These are phyloP conservation scores for Dione juno DNA, from an alignment of 2,888 invertebrate genomes.

Conservation along the genomic window DNA sequence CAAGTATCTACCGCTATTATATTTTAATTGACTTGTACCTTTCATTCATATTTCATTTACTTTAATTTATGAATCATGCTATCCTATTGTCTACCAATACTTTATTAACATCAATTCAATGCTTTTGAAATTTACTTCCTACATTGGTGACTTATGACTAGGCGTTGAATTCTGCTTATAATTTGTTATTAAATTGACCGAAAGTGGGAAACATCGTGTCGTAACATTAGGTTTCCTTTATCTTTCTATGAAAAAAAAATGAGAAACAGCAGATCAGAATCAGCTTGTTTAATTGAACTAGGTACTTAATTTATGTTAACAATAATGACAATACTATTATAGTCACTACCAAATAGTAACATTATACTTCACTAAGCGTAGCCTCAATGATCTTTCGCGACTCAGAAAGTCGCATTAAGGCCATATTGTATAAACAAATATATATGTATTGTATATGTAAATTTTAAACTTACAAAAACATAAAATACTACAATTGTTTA, in stretches of 20 bases:
- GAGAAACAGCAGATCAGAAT: too few relatives aligned
- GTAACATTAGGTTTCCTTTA: too few relatives aligned
- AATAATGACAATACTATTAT: too few relatives aligned
- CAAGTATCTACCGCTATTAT: background rate
- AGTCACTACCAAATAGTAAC: too few relatives aligned
- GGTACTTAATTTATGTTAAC: too few relatives aligned
- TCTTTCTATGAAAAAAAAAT: too few relatives aligned
- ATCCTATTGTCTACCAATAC: background rate
- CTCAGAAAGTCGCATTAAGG: background rate
- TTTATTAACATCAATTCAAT: background rate
- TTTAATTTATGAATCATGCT: background rate
- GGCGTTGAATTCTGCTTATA: background rate
- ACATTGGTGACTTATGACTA: background rate
- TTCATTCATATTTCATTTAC: background rate
- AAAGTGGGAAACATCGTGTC: too few relatives aligned
- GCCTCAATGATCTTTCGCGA: too few relatives aligned
- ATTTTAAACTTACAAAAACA: background rate
- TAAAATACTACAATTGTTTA: too few relatives aligned
- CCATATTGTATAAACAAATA: background rate
- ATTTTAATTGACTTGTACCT: slow-evolving; percentile 4
- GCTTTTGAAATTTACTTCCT: background rate
- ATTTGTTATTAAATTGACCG: too few relatives aligned
- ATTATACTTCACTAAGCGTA: too few relatives aligned
- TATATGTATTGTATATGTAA: background rate
- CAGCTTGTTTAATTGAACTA: too few relatives aligned